Conservation (phyloP, 2,113 vertebrate species). For the Lynx canadensis region DNA sequence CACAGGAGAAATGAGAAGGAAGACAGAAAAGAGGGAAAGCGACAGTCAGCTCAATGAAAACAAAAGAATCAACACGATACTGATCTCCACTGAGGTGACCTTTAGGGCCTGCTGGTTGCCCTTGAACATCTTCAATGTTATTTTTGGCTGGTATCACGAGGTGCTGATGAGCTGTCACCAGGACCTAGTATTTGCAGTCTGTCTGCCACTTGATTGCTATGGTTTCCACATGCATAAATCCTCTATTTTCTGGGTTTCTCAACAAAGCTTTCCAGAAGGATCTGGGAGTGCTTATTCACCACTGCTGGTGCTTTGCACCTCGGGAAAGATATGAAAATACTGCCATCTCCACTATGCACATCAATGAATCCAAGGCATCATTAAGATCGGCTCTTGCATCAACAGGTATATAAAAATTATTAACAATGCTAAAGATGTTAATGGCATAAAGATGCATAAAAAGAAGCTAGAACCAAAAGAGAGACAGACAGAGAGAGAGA, state of each 20-base stretch:
- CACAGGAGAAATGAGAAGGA: slow-evolving; percentile 77
- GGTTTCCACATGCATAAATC: slow-evolving; percentile 87
- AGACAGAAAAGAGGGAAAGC: slow-evolving; percentile 79
- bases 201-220: slow-evolving; percentile 88
- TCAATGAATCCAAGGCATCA: slow-evolving; percentile 82
- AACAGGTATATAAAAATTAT: slow-evolving; percentile 76
- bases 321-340: slow-evolving; percentile 84
- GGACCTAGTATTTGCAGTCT: slow-evolving; percentile 84
- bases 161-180: slow-evolving; percentile 86
- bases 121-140: slow-evolving; percentile 86
- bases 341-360: slow-evolving; percentile 84
- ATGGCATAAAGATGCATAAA: background rate
- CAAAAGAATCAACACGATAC: slow-evolving; percentile 84
- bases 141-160: slow-evolving; percentile 88
- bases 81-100: slow-evolving; percentile 84
- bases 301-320: slow-evolving; percentile 79
- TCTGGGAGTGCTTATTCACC: slow-evolving; percentile 77
- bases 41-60: slow-evolving; percentile 79
- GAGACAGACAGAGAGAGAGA: no score
- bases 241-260: slow-evolving; percentile 87
- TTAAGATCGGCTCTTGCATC: slow-evolving; percentile 77
- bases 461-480: background rate
- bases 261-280: slow-evolving; percentile 90
- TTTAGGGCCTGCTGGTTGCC: slow-evolving; percentile 87
- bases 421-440: background rate